Evolutionary conservation across 1,140 invertebrate species (phyloP), one percentile per base, ranked within the genome.

Genomic region (Cydia strobilella): DNA sequence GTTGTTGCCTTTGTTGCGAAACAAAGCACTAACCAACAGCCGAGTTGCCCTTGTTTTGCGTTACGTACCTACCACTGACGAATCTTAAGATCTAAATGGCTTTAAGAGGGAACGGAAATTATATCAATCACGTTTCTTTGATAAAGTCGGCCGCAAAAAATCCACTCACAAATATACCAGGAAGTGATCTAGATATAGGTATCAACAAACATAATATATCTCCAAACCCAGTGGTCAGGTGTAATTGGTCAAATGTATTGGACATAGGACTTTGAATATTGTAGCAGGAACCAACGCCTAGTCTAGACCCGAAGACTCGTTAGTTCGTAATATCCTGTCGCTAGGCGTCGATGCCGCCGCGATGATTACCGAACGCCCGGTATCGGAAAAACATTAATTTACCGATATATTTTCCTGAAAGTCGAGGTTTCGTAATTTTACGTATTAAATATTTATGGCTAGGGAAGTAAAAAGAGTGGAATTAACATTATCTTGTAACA

Each of bases 371-470:
- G 54, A 59, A 59, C 54, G 54, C 54, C 54, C 54, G 54, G 54
- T 59, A 59, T 59, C 54, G 54, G 54, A 23, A 59, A 59, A 59
- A 59, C 54, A 59, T 59, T 59, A 59, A 59, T 59, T 59, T 59
- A 23, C 54, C 54, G 54, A 59, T 59, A 59, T 59, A 59, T 59
- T 59, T 59, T 59, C 20, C 54, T 59, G 54, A 59, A 59, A 23
- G 54, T 59, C 54, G 54, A 59, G 54, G 54, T 59, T 59, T 59
- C 54, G 54, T 59, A 59, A 59, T 59, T 59, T 59, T 20, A 59
- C 20, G 54, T 59, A 23, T 59, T 59, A 23, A 59, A 59, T 59
- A 59, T 59, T 59, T 59, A 59, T 59, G 7, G 54, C 54, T 9
- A 1, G 54, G 54, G 54, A 59, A 59, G 54, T 59, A 39, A 39